These are phyloP conservation scores for Marronus borbonicus DNA, from an alignment of 2,888 invertebrate species.

Conservation along the genomic window DNA sequence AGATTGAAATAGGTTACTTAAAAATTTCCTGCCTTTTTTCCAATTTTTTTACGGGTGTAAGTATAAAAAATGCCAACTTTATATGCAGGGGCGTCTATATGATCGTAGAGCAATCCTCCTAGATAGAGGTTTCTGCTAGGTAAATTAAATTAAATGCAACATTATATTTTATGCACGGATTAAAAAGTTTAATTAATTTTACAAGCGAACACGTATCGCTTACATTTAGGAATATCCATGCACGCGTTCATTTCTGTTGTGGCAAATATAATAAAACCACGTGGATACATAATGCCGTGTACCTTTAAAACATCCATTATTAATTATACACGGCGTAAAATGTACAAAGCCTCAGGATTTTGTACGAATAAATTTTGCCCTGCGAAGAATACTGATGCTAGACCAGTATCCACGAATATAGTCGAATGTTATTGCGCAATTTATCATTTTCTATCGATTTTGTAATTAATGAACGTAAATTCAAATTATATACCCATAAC, in stretches of 20 bases:
- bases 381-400: neutral
- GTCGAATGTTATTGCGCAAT: neutral
- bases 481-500: neutral
- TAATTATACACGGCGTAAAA: no score
- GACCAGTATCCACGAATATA: neutral
- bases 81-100: neutral
- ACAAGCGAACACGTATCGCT: neutral
- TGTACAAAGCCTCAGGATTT: no score
- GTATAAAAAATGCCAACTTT: no score
- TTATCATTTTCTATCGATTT: conserved; percentile 3
- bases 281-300: neutral
- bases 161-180: conserved; percentile 15
- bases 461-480: conserved; percentile 1
- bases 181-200: conserved; percentile 19
- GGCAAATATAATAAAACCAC: neutral
- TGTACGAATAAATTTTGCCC: no score
- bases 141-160: conserved; percentile 29
- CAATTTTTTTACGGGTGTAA: no score
- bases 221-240: neutral
- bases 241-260: neutral
- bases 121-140: neutral
- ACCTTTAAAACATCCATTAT: no score
- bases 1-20: no score
- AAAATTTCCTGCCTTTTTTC: no score
- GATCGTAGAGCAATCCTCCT: neutral